Evolutionary conservation across 2,888 invertebrate genomes (phyloP).

Genomic region (Cyaniris semiargus): DNA sequence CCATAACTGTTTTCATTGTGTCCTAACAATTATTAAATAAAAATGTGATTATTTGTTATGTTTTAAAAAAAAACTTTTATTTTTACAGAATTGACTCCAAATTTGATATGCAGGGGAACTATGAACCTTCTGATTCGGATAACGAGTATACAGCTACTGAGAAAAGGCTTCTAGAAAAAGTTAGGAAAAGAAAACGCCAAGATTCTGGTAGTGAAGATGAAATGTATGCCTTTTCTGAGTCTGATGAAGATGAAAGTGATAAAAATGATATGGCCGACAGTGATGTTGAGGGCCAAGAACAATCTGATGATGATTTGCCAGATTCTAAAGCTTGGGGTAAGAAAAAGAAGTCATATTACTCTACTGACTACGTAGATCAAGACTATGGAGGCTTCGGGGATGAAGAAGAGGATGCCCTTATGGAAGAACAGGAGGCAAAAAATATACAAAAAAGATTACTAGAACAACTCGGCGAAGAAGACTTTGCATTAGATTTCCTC

Average conservation of each 20-base stretch:
- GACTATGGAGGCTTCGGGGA: conserved; percentile 87
- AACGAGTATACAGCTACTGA: conserved; percentile 86
- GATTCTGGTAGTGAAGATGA: conserved; percentile 82
- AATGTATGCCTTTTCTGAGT: conserved; percentile 81
- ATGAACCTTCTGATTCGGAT: conserved; percentile 86
- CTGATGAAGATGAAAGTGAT: conserved; percentile 68
- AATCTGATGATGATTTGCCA: conserved; percentile 85
- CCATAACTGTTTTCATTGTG: too few species aligned
- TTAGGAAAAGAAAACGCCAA: conserved; percentile 75
- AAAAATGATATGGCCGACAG: conserved; percentile 82
- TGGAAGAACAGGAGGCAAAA: conserved; percentile 91
- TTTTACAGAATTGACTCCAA: conserved; percentile 66
- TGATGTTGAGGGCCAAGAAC: conserved; percentile 88
- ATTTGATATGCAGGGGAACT: conserved; percentile 75
- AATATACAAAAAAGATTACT: conserved; percentile 88
- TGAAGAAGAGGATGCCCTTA: conserved; percentile 85
- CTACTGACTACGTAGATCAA: conserved; percentile 93
- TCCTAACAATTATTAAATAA: background rate
- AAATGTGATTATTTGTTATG: background rate
- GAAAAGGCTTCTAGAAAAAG: conserved; percentile 81
- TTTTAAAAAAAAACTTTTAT: conserved; percentile 32
- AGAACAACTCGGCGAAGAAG: conserved; percentile 88
- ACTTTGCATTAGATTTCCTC: conserved; percentile 84
- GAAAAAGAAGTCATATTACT: conserved; percentile 88
- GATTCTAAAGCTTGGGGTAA: conserved; percentile 94